These are phyloP conservation scores for Watsonalla cultraria DNA, from an alignment of 2,888 invertebrate genomes.

Conservation along the genomic window DNA sequence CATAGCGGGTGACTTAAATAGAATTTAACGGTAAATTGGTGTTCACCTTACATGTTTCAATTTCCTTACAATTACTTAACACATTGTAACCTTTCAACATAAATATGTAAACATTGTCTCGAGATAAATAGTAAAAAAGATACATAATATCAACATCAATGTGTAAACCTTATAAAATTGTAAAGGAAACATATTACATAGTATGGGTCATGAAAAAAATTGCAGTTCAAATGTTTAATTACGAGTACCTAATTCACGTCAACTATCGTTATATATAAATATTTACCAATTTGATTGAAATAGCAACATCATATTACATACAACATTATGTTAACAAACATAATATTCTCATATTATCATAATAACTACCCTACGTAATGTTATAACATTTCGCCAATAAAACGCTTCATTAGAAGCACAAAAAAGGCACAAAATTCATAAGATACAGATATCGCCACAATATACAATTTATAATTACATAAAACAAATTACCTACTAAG, in stretches of 20 bases:
- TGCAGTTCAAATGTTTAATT: too few relatives aligned
- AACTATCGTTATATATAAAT: not conserved
- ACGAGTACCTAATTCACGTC: too few relatives aligned
- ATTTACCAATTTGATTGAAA: conserved; percentile 6
- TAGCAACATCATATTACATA: conserved; percentile 10
- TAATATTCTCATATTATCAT: not conserved
- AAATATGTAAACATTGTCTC: conserved; percentile 1
- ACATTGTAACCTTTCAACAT: not conserved
- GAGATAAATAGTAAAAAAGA: too few relatives aligned
- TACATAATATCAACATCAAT: too few relatives aligned
- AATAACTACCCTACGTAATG: not conserved
- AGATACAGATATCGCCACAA: conserved; percentile 51
- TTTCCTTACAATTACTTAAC: conserved; percentile 6
- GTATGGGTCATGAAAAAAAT: not conserved
- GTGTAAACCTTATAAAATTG: too few relatives aligned
- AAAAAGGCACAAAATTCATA: conserved; percentile 76
- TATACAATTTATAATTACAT: conserved; percentile 20
- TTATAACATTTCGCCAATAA: conserved; percentile 39
- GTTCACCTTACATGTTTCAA: conserved; percentile 47
- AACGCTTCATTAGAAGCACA: conserved; percentile 57
- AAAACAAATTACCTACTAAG: conserved; percentile 15
- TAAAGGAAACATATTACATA: too few relatives aligned
- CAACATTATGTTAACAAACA: not conserved
- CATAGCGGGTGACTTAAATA: conserved; percentile 9
- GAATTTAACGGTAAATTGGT: conserved; percentile 44